Evolutionary conservation across 2,888 invertebrate species (phyloP), one percentile per base, ranked within the genome.

Genomic region (Hedya salicella): DNA sequence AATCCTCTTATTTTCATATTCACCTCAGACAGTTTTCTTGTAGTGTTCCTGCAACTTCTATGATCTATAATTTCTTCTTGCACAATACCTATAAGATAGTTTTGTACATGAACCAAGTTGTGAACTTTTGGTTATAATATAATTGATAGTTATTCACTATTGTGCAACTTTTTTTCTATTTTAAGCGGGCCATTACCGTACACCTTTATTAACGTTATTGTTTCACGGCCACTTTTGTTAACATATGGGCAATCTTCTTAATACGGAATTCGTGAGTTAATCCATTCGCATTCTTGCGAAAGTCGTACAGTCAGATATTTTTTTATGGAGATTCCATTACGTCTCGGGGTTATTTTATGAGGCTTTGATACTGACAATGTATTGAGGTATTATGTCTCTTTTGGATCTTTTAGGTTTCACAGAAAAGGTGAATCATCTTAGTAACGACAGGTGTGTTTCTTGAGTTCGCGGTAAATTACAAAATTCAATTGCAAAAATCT

Each of bases 221-320:
- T 56, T 42, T 62, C 44, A 67, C 39, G 25, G 62, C 25, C 36
- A 52, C 14, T 57, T 44, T 13, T 54, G 52, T 39, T 62, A 62
- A 50, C 48, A 25, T 44, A 36, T 19, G 16, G 21, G 21, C 53
- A 44, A 46, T 62, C 32, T 54, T 19, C 54, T 21, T 42, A 52
- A 62, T 42, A 36, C 32, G 40, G 30, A 25, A 36, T 67, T 62
- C 53, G 42, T 66, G 52, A 46, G 52, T 53, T 60, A n/a, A 42
- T 42, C 52, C 11, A 16, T 52, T 11, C 30, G 40, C 11, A 46
- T 42, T 32, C 44, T 60, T 60, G 48, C 60, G 53, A 53, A 66
- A 66, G 60, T 3, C 13, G 40, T 48, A 13, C 21, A 21, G 39
- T 39, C n/a, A 39, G 30, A 40, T 21, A 39, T 60, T 49, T 48